Percentiles rank a stretch among this genome's conserved stretches.
phyloP scores from a whole-genome alignment of 1,140 invertebrate genomes.

The Drosophila bocqueti region DNA sequence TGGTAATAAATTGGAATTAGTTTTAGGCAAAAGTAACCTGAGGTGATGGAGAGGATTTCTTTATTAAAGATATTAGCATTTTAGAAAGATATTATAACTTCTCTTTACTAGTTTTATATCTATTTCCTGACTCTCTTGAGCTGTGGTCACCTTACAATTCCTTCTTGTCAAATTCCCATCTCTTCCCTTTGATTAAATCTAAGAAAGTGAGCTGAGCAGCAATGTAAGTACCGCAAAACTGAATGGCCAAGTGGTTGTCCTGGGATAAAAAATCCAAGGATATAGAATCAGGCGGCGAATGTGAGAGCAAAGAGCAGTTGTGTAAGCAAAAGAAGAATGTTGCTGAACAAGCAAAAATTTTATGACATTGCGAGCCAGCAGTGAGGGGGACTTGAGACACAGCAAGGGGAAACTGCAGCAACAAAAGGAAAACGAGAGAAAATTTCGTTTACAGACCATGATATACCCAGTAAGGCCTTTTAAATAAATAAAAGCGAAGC shows the following conservation, averaged over 20 bases:
- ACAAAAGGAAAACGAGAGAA: background rate
- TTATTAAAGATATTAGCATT: background rate
- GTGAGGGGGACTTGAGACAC: background rate
- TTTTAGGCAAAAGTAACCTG: background rate
- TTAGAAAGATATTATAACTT: background rate
- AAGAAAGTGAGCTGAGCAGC: slow-evolving; percentile 37
- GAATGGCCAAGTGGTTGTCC: slow-evolving; percentile 36
- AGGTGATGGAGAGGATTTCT: no score
- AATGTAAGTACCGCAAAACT: slow-evolving; percentile 52
- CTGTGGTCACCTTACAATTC: slow-evolving; percentile 2
- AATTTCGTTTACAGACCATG: background rate
- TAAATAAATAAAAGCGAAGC: no score
- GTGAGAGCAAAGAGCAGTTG: slow-evolving; percentile 41
- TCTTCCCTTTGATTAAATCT: slow-evolving; percentile 31
- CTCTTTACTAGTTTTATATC: background rate
- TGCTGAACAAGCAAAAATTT: slow-evolving; percentile 80
- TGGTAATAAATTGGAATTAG: slow-evolving; percentile 22
- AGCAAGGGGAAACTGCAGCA: slow-evolving; percentile 16
- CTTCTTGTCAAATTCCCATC: slow-evolving; percentile 20
- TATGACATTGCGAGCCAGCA: slow-evolving; percentile 76
- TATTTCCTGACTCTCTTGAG: background rate
- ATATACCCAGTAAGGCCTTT: background rate
- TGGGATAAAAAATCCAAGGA: slow-evolving; percentile 15
- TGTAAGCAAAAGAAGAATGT: slow-evolving; percentile 70
- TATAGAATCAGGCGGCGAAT: slow-evolving; percentile 12